Percentiles rank a stretch among this genome's conserved stretches.
phyloP scores from a whole-genome alignment of 1,140 invertebrate genomes.

The Drosophila pallidifrons region DNA sequence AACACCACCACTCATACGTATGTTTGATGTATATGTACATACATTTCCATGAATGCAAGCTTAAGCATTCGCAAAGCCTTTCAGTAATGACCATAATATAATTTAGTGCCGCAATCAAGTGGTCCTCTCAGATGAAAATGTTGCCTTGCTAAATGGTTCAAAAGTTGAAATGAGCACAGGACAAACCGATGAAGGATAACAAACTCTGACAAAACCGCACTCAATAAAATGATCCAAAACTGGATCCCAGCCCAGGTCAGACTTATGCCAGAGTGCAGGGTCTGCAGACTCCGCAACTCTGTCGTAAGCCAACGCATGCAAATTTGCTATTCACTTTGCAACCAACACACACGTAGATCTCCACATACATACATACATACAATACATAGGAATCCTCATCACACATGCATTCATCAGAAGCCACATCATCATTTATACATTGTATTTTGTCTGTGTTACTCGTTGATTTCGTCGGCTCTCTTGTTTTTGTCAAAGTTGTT shows the following conservation, averaged over 20 bases:
- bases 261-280: neutral
- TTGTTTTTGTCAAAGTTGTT: conserved; percentile 24
- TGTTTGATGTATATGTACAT: neutral
- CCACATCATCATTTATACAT: conserved; percentile 82
- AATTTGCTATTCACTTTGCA: conserved; percentile 79
- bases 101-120: conserved; percentile 80
- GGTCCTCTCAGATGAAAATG: conserved; percentile 60
- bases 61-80: conserved; percentile 20
- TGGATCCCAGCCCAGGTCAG: conserved; percentile 12
- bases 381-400: conserved; percentile 27
- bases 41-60: neutral
- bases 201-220: conserved; percentile 33
- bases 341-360: conserved; percentile 40
- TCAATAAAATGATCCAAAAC: conserved; percentile 71
- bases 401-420: conserved; percentile 76
- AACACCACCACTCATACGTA: neutral
- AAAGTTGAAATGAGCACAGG: conserved; percentile 60
- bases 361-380: neutral
- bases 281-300: conserved; percentile 50
- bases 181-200: conserved; percentile 31
- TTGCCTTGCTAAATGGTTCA: conserved; percentile 52
- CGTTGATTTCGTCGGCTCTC: conserved; percentile 27
- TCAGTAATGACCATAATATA: conserved; percentile 74
- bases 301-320: conserved; percentile 80
- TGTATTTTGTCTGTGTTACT: conserved; percentile 67